These are phyloP conservation scores for Thecocarcelia acutangulata DNA, from an alignment of 2,888 invertebrate species.

Conservation along the genomic window DNA sequence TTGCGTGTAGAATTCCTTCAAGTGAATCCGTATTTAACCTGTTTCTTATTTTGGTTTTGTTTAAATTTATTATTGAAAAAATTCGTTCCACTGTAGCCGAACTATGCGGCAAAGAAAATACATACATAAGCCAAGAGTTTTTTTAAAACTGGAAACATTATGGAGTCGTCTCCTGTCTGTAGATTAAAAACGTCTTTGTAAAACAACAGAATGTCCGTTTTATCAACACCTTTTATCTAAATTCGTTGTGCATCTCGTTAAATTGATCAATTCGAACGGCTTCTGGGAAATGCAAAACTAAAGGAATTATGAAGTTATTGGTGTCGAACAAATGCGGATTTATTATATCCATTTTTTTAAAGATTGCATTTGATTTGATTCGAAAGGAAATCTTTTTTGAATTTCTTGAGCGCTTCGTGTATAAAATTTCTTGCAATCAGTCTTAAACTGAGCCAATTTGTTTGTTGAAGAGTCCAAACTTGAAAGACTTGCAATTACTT, in stretches of 20 bases:
- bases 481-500: not conserved
- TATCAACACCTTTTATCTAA: not conserved
- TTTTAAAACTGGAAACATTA: too few species aligned
- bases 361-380: conserved; percentile 22
- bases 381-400: conserved; percentile 7
- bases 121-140: too few species aligned
- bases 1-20: conserved; percentile 5
- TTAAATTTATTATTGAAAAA: not conserved
- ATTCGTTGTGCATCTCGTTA: not conserved
- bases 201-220: not conserved
- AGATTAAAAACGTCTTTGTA: too few species aligned
- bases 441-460: not conserved
- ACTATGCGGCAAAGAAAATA: too few species aligned
- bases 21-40: too few species aligned
- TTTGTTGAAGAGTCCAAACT: not conserved
- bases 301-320: not conserved
- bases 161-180: too few species aligned
- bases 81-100: too few species aligned
- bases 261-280: not conserved
- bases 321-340: not conserved
- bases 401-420: conserved; percentile 12
- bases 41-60: too few species aligned
- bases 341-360: conserved; percentile 9
- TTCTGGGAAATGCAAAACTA: conserved; percentile 2
- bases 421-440: conserved; percentile 4